These are phyloP conservation scores for Distichodus sexfasciatus DNA, from an alignment of 2,797 vertebrate genomes.

Conservation along the genomic window DNA sequence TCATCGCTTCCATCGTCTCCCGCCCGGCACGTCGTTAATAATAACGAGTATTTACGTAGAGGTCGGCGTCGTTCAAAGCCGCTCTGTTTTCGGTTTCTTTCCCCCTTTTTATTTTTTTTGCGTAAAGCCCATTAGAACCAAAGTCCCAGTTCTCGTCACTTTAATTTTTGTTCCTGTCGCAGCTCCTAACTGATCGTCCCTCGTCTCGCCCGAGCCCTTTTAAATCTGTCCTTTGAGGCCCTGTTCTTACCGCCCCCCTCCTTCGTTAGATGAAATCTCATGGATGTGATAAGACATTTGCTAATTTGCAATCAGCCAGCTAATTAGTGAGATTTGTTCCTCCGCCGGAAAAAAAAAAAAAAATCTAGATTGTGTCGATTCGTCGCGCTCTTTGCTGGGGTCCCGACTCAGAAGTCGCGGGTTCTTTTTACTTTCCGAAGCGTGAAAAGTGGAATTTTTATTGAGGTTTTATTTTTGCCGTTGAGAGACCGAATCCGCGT, in stretches of 20 bases:
- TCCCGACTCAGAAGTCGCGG: not conserved
- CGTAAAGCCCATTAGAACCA: not conserved
- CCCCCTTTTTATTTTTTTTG: not conserved
- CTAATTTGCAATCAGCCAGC: slow-evolving; percentile 50
- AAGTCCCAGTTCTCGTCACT: too few relatives aligned
- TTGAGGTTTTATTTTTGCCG: slow-evolving; percentile 76
- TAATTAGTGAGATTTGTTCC: slow-evolving; percentile 54
- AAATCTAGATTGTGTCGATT: slow-evolving; percentile 28
- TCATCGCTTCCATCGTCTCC: too few relatives aligned
- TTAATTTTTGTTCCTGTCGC: too few relatives aligned
- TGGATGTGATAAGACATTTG: slow-evolving; percentile 46
- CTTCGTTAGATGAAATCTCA: slow-evolving; percentile 23
- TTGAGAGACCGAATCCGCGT: too few relatives aligned
- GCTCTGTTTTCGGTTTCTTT: not conserved
- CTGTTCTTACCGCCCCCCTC: not conserved
- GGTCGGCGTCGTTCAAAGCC: slow-evolving; percentile 41
- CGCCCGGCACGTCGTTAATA: not conserved
- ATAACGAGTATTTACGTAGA: slow-evolving; percentile 51
- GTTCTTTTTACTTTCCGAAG: not conserved
- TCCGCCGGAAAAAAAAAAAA: slow-evolving; percentile 25
- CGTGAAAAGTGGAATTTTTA: not conserved
- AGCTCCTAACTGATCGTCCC: not conserved
- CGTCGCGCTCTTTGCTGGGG: too few relatives aligned
- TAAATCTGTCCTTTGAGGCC: slow-evolving; percentile 11
- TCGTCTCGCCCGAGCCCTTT: not conserved